Evolutionary conservation across 2,888 invertebrate species (phyloP).

Genomic region (Ellobium chinense): DNA sequence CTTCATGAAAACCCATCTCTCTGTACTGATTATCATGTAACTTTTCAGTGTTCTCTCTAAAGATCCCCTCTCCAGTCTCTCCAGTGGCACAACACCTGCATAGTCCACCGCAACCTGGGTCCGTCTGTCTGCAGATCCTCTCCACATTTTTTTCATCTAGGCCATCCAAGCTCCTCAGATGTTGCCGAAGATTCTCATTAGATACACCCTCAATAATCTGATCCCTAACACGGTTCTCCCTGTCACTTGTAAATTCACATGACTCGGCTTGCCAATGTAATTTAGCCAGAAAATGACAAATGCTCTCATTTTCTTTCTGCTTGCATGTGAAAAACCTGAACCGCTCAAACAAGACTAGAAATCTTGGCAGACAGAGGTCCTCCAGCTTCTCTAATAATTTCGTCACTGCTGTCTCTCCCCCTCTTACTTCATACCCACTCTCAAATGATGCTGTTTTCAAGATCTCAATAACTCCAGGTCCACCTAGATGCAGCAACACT

Average conservation of each 20-base stretch:
- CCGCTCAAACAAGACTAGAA: neutral
- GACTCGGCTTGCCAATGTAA: neutral
- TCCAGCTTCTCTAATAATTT: neutral
- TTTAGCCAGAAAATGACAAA: neutral
- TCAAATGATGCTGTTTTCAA: neutral
- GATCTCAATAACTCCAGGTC: neutral
- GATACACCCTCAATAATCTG: neutral
- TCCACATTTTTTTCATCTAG: neutral
- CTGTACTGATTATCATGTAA: too few relatives aligned
- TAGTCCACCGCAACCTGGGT: neutral
- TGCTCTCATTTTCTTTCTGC: neutral
- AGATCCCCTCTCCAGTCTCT: too few relatives aligned
- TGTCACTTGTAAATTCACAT: neutral
- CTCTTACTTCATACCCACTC: neutral
- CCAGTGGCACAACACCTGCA: neutral
- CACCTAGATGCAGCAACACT: neutral
- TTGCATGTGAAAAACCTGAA: neutral
- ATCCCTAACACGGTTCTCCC: neutral
- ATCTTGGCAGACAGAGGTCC: neutral
- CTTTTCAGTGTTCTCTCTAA: too few relatives aligned
- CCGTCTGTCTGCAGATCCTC: neutral
- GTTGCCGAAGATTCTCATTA: neutral
- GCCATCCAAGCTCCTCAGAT: neutral
- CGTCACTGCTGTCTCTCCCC: neutral
- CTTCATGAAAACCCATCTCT: too few relatives aligned